Evolutionary conservation across 2,113 vertebrate genomes (phyloP).

Genomic region (Australoheros scitulus): DNA sequence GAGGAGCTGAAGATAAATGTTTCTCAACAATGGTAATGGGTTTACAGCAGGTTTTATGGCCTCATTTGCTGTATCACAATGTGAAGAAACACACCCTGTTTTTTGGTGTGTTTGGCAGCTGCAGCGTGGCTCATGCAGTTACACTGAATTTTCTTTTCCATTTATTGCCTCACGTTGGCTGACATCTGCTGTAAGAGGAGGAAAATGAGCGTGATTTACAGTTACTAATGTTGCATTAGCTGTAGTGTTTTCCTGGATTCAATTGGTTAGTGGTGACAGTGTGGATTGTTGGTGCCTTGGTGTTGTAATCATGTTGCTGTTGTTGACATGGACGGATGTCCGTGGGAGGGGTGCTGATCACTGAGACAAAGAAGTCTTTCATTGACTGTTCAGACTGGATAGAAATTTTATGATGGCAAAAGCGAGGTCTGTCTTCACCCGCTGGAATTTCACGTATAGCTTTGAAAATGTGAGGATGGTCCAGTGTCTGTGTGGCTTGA

Average conservation of each 20-base stretch:
- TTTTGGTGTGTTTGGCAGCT: constrained; percentile 14
- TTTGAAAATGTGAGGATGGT: background rate
- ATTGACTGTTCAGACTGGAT: constrained; percentile 3
- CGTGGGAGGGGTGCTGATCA: background rate
- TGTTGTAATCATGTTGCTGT: constrained; percentile 32
- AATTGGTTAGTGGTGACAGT: constrained; percentile 40
- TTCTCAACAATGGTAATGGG: background rate
- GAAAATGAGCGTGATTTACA: background rate
- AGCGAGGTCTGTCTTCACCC: background rate
- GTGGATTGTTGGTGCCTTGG: background rate
- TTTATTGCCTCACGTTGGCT: constrained; percentile 13
- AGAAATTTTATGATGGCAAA: constrained; percentile 41
- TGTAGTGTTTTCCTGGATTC: constrained; percentile 8
- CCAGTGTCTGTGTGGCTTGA: background rate
- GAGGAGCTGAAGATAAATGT: background rate
- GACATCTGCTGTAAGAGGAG: constrained; percentile 13
- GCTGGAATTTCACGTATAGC: constrained; percentile 40
- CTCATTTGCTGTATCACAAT: constrained; percentile 27
- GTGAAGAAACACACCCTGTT: constrained; percentile 8
- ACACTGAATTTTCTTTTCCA: background rate
- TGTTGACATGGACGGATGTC: constrained; percentile 40
- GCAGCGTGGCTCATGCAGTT: constrained; percentile 18
- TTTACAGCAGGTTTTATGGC: constrained; percentile 39
- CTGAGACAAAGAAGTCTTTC: constrained; percentile 59
- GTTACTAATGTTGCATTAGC: constrained; percentile 13